phyloP scores from a whole-genome alignment of 2,797 vertebrate genomes.

The Lutjanus argentimaculatus region DNA sequence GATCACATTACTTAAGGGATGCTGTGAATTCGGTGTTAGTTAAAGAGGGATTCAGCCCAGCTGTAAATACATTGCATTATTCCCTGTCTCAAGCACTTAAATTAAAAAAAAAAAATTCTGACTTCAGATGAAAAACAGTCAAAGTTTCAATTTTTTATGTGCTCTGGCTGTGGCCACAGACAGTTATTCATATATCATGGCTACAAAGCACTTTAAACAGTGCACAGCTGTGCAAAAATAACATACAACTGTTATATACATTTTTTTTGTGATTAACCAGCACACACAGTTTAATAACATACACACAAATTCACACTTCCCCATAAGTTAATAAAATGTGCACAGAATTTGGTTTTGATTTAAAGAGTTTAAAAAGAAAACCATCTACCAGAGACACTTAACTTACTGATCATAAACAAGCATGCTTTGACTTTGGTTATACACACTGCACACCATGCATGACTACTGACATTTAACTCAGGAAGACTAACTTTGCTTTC shows the following conservation, averaged over 20 bases:
- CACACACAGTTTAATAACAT: not conserved
- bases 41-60: slow-evolving; percentile 64
- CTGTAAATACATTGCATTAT: slow-evolving; percentile 57
- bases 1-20: not conserved
- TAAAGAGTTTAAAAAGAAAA: slow-evolving; percentile 1
- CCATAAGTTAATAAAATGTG: slow-evolving; percentile 34
- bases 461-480: no score
- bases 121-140: slow-evolving; percentile 70
- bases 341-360: slow-evolving; percentile 13
- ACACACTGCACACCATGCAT: not conserved
- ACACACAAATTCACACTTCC: slow-evolving; percentile 3
- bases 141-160: slow-evolving; percentile 31
- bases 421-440: not conserved
- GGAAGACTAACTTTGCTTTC: no score
- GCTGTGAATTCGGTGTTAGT: slow-evolving; percentile 33
- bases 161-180: slow-evolving; percentile 60
- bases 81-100: slow-evolving; percentile 71
- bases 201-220: slow-evolving; percentile 27
- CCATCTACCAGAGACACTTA: slow-evolving; percentile 22
- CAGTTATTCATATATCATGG: slow-evolving; percentile 11
- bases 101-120: slow-evolving; percentile 56
- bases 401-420: not conserved
- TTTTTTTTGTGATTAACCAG: slow-evolving; percentile 1
- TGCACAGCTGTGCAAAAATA: slow-evolving; percentile 33
- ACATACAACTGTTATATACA: slow-evolving; percentile 28